These are phyloP conservation scores for Lepidurus packardi DNA, from an alignment of 1,140 invertebrate species.

Conservation along the genomic window DNA sequence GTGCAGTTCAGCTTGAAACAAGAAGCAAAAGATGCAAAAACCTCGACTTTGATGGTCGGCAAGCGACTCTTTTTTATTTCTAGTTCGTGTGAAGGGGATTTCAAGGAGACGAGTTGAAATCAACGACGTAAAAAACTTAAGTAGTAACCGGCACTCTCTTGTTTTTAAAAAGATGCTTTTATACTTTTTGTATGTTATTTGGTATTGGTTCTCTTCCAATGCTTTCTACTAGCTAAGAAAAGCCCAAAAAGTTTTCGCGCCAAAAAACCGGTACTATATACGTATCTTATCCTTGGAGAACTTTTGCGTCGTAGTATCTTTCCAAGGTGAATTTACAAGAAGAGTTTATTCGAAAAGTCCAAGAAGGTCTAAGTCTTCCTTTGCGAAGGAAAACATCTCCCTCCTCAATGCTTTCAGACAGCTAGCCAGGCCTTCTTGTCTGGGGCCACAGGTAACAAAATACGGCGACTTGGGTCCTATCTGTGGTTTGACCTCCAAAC, in stretches of 20 bases:
- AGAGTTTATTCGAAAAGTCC: not conserved
- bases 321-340: not conserved
- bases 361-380: not conserved
- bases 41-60: not conserved
- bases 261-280: constrained; percentile 7
- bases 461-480: not conserved
- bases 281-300: not conserved
- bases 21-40: not conserved
- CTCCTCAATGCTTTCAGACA: not conserved
- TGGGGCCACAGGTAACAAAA: not conserved
- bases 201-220: no score
- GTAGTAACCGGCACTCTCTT: not conserved
- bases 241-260: not conserved
- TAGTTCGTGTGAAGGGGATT: constrained; percentile 17
- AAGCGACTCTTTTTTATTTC: not conserved
- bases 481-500: not conserved
- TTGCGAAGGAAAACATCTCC: no score
- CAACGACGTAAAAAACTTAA: not conserved
- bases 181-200: not conserved
- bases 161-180: no score
- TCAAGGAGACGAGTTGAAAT: constrained; percentile 12
- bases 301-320: not conserved
- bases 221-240: no score
- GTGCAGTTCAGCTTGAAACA: not conserved
- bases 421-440: not conserved